phyloP scores from a whole-genome alignment of 2,888 invertebrate genomes.

The Cheilosia urbana region DNA sequence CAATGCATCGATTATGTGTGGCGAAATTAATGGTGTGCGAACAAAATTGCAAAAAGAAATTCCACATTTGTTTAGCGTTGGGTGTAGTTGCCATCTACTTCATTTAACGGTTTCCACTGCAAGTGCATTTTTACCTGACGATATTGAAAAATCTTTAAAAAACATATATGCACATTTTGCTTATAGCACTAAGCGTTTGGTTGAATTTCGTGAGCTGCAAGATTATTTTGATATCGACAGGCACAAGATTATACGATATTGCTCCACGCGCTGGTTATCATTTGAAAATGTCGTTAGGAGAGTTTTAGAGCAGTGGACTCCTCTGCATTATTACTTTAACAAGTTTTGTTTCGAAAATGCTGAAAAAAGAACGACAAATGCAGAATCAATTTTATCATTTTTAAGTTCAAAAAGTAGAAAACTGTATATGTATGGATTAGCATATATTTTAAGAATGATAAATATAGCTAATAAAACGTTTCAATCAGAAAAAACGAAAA shows the following conservation, averaged over 20 bases:
- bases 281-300: background rate
- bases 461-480: slow-evolving; percentile 10
- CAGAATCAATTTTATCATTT: background rate
- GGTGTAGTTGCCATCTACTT: slow-evolving; percentile 15
- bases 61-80: slow-evolving; percentile 7
- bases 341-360: background rate
- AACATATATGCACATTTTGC: slow-evolving; percentile 1
- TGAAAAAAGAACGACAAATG: too few relatives aligned
- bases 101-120: slow-evolving; percentile 18
- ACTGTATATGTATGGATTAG: slow-evolving; percentile 14
- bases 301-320: too few relatives aligned
- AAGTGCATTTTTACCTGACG: slow-evolving; percentile 6
- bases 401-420: background rate
- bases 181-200: slow-evolving; percentile 19
- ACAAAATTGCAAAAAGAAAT: slow-evolving; percentile 12
- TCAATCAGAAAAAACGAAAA: slow-evolving; percentile 9
- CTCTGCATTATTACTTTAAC: slow-evolving; percentile 1
- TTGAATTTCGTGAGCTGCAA: slow-evolving; percentile 14
- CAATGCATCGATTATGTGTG: slow-evolving; percentile 27
- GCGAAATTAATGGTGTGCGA: slow-evolving; percentile 24
- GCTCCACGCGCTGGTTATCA: background rate
- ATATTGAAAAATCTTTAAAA: slow-evolving; percentile 7
- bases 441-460: slow-evolving; percentile 4
- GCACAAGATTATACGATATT: slow-evolving; percentile 14
- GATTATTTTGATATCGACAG: slow-evolving; percentile 11